Evolutionary conservation across 2,888 invertebrate genomes (phyloP), one percentile per base, ranked within the genome.

Genomic region (Epirrhoe tristata): DNA sequence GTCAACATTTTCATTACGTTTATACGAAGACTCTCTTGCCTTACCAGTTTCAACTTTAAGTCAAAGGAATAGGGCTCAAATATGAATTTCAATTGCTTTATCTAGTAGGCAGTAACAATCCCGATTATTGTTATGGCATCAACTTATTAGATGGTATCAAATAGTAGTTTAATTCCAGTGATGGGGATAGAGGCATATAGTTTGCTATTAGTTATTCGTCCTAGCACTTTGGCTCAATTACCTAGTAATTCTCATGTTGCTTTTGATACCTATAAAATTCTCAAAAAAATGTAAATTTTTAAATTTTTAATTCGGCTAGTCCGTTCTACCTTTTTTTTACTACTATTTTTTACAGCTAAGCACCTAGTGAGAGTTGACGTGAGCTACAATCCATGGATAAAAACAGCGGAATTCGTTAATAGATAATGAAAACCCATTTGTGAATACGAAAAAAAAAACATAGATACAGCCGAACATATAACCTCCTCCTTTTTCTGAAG

Each of bases 1-100:
- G 77, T 76, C 76, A 77, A 67, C 72, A 63, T 63, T 75, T 77
- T 74, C 72, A 76, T 77, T 74, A 77, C 62, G 74, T 72, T 76
- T 73, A 74, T 71, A 69, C 63, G 71, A 66, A 71, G 67, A 73
- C 64, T 59, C 61, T 66, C 69, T 69, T 65, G 60, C 61, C 57
- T 50, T 60, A 31, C 52, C 46, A 67, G 53, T 63, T 51, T 36
- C 46, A 60, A 54, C 71, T 63, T 16, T 61, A 64, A 31, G 14
- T 52, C 63, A n/a, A 43, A 50, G 66, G 24, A 57, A 2, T 69
- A 66, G 34, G 63, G 53, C 58, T 46, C 51, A 58, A 55, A 53
- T 55, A 51, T 53, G 53, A 24, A 51, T 60, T 57, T n/a, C 34
- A 60, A 31, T 63, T 12, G 60, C 63, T 51, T 53, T 58, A 55